Base-by-base conservation (phyloP, 2,797 vertebrate species). In the Gephyroberyx darwinii region DNA sequence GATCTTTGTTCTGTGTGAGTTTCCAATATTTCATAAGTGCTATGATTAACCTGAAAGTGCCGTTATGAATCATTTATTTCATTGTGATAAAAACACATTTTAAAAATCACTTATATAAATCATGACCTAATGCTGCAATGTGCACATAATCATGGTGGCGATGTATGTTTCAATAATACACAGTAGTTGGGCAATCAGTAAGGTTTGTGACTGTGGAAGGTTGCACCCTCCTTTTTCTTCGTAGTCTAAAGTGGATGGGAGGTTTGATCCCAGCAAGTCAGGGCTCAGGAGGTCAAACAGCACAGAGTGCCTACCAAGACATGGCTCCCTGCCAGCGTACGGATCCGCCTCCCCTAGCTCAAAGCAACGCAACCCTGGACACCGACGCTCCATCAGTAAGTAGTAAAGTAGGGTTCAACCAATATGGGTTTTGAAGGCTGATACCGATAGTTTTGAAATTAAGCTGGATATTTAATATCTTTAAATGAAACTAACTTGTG, bases 351-450 rank as follows among this genome's bases (percentile, higher is more conserved):
- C 93, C 59, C 75, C 86, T 50, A 85, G 39, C 68, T 8, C 79
- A 73, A 98, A 97, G 88, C 95, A 96, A 57, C 83, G 89, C 80
- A 96, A 96, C 88, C 91, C 95, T 43, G 94, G 94, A 65, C 90
- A 97, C 90, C 93, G 97, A 85, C 96, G 94, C 89, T 98, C 96
- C 87, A 92, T 98, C 91, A 97, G 97, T 98, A 90, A 95, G 96
- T 93, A 77, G 65, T 45, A 17, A n/a, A 43, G 41, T 3, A 39
- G 37, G 37, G 37, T 39, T 39, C 10, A 2, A 12, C 10, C 37
- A 43, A 43, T 43, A 43, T 14, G 12, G 12, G 12, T 43, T 14
- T 14, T 43, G 4, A 43, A 43, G 12, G 12, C 41, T 13, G 1
- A 2, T 9, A 39, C 37, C 9, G 37, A 8, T 12, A 12, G 8